Conservation (phyloP, 2,113 vertebrate genomes). For the Vicugna pacos region DNA sequence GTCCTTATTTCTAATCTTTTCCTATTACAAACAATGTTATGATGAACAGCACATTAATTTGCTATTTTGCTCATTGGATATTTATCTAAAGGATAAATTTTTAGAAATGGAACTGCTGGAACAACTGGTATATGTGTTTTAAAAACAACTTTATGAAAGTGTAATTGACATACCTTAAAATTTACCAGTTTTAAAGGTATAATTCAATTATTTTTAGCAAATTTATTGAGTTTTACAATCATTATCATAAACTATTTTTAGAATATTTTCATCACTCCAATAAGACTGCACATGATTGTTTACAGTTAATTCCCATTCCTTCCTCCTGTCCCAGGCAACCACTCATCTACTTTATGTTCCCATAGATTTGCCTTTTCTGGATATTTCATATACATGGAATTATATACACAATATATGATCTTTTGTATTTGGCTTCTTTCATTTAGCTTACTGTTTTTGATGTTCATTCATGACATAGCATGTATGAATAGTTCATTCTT, state of each 20-base stretch:
- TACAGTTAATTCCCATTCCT: not conserved
- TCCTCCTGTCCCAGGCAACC: not conserved
- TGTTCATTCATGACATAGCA: not conserved
- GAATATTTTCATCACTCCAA: not conserved
- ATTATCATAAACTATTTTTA: not conserved
- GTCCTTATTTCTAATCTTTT: not conserved
- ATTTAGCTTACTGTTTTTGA: not conserved
- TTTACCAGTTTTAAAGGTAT: not conserved
- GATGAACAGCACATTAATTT: not conserved
- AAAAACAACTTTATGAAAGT: not conserved
- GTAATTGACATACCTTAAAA: not conserved
- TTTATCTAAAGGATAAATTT: constrained; percentile 1
- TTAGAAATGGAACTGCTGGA: not conserved
- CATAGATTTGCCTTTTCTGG: not conserved
- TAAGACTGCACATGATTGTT: not conserved
- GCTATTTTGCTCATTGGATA: not conserved
- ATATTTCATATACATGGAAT: not conserved
- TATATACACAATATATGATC: not conserved
- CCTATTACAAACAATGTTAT: not conserved
- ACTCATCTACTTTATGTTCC: not conserved
- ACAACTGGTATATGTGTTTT: not conserved
- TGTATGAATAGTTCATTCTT: not conserved
- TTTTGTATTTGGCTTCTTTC: not conserved
- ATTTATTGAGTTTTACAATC: not conserved
- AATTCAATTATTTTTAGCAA: not conserved